phyloP scores from a whole-genome alignment of 2,797 vertebrate genomes.

The Bufotes viridis region DNA sequence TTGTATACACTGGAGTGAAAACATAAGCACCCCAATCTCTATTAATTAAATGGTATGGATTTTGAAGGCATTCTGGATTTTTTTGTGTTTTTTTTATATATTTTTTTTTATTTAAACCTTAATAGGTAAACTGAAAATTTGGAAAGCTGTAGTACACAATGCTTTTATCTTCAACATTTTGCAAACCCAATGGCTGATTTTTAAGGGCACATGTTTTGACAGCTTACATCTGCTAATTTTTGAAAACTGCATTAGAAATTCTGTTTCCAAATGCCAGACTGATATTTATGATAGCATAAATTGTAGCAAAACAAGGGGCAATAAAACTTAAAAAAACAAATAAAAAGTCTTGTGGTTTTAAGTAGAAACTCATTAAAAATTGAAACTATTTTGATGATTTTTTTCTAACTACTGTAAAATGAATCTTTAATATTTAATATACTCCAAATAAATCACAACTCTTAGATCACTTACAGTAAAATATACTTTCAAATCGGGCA shows the following conservation, averaged over 20 bases:
- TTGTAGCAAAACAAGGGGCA: background rate
- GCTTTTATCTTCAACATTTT: background rate
- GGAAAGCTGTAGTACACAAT: background rate
- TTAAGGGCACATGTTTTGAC: too few species aligned
- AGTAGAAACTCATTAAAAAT: background rate
- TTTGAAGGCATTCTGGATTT: background rate
- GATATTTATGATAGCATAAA: background rate
- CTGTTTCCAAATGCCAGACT: background rate
- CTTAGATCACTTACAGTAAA: background rate
- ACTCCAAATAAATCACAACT: background rate
- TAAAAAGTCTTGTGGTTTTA: constrained; percentile 11
- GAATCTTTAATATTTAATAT: background rate
- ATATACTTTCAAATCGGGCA: background rate
- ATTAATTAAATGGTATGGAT: background rate
- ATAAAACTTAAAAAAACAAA: background rate
- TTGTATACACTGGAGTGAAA: constrained; percentile 41
- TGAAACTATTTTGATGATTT: background rate
- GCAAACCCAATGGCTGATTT: background rate
- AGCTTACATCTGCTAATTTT: background rate
- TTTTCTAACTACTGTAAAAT: background rate
- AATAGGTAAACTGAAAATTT: background rate
- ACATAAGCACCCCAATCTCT: constrained; percentile 16
- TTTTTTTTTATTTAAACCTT: background rate
- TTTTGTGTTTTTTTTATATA: background rate
- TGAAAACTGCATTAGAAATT: background rate